Evolutionary conservation across 1,140 invertebrate species (phyloP), one percentile per base, ranked within the genome.

Genomic region (Drosophila elegans): DNA sequence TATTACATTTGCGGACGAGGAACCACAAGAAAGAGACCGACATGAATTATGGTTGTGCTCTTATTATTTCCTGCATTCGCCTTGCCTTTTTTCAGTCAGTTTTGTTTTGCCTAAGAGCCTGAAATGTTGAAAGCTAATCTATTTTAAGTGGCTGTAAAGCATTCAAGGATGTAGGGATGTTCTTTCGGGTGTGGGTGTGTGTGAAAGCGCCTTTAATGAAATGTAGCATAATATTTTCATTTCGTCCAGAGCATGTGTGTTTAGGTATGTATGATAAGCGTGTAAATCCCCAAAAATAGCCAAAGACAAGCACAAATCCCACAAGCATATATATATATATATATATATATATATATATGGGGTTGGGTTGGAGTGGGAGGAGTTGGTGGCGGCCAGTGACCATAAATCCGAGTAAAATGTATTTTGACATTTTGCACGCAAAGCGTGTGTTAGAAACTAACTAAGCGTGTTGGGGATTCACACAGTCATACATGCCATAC

Each of bases 371-470:
- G 27, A 63, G 42, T 46, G 32, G 3, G 56, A 57, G 38, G 27
- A 48, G 66, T 72, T 46, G 69, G 46, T 56, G 74, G 66, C 81
- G 75, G 16, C 71, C 67, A 88, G 78, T 88, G 83, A 89, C 84
- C 84, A 88, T 88, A 88, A 88, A 88, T 88, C 88, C 84, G 76
- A 88, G 80, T 84, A 78, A 89, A 89, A 89, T 89, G 76, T 89
- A 89, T 89, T 89, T 89, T 89, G 84, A 89, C 84, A 89, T 89
- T 89, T 84, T 80, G 84, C 84, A 89, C 84, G 84, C 83, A 82
- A 89, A 88, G 76, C 64, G 73, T 72, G 68, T 75, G 81, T 41
- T 46, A 56, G 54, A 69, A 75, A 66, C 76, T 79, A 88, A 86
- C 83, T 83, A 83, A 86, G 83, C 83, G 79, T 79, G 75, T 61